A percentile compares a stretch with the other conserved stretches of the same genome.
These are phyloP conservation scores for Natator depressus DNA, from an alignment of 2,113 vertebrate species.

Conservation along the genomic window DNA sequence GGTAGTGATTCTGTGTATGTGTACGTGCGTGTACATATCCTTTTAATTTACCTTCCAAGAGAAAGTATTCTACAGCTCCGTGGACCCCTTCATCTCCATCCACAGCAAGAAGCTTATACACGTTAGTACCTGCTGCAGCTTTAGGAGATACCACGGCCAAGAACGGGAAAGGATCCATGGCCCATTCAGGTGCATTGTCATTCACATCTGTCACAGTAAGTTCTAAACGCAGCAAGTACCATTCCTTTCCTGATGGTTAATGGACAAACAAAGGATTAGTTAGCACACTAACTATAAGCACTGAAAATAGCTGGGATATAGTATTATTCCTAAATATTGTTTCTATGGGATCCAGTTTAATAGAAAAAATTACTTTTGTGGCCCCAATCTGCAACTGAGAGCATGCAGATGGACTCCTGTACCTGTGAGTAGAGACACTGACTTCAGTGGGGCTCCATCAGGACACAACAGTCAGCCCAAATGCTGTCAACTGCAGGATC, in stretches of 20 bases:
- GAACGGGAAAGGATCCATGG: constrained; percentile 86
- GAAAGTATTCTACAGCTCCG: constrained; percentile 89
- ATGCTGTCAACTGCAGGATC: not conserved
- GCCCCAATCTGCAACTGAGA: not conserved
- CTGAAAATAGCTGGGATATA: not conserved
- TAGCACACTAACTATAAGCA: not conserved
- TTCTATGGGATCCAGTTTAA: not conserved
- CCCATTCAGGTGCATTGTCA: constrained; percentile 88
- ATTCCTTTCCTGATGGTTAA: constrained; percentile 80
- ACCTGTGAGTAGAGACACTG: not conserved
- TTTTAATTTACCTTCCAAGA: constrained; percentile 84
- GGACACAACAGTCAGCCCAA: not conserved
- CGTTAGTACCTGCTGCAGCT: constrained; percentile 76
- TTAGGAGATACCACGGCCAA: constrained; percentile 83
- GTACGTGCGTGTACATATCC: not conserved
- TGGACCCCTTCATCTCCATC: constrained; percentile 87
- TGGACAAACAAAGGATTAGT: not conserved
- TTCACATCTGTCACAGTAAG: constrained; percentile 88
- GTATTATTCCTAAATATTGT: not conserved
- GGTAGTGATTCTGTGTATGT: not conserved
- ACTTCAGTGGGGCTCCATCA: not conserved
- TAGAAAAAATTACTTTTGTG: not conserved
- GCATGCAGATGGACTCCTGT: not conserved
- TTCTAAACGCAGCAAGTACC: constrained; percentile 84
- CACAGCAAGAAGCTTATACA: constrained; percentile 85